Evolutionary conservation across 2,797 vertebrate genomes (phyloP).

Genomic region (Ctenochaetus hawaiiensis): DNA sequence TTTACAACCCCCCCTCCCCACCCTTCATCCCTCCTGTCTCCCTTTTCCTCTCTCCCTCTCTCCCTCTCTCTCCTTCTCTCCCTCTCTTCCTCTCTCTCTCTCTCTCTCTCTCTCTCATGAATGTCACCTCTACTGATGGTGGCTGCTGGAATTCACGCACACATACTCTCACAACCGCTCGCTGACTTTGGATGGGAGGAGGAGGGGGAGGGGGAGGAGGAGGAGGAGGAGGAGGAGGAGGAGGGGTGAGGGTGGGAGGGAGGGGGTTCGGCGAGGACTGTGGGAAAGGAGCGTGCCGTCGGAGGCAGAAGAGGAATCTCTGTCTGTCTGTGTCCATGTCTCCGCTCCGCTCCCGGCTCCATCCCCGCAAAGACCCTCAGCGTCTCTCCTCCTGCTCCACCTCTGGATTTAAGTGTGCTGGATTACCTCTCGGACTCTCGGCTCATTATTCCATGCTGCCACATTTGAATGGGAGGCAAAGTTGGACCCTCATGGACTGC

Average conservation of each 20-base stretch:
- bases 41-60: constrained; percentile 4
- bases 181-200: constrained; percentile 83
- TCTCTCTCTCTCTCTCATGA: constrained; percentile 81
- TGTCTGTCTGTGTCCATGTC: constrained; percentile 80
- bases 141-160: constrained; percentile 84
- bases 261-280: constrained; percentile 73
- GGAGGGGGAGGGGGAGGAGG: constrained; percentile 52
- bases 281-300: constrained; percentile 83
- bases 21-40: constrained; percentile 21
- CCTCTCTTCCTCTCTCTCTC: constrained; percentile 30
- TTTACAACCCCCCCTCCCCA: constrained; percentile 29
- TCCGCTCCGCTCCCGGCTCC: constrained; percentile 74
- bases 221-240: constrained; percentile 48
- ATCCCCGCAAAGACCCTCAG: constrained; percentile 68
- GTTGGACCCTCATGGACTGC: constrained; percentile 81
- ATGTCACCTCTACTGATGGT: constrained; percentile 90
- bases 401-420: constrained; percentile 81
- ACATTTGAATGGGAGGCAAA: constrained; percentile 83
- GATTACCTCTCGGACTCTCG: constrained; percentile 78
- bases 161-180: constrained; percentile 78
- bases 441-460: constrained; percentile 69
- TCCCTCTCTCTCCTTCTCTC: constrained; percentile 20
- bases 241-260: constrained; percentile 15
- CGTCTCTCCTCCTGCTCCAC: constrained; percentile 74
- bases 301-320: constrained; percentile 84